Evolutionary conservation across 92 coral and sea anemone species (phyloP).

Genomic region (Bergia sp.): DNA sequence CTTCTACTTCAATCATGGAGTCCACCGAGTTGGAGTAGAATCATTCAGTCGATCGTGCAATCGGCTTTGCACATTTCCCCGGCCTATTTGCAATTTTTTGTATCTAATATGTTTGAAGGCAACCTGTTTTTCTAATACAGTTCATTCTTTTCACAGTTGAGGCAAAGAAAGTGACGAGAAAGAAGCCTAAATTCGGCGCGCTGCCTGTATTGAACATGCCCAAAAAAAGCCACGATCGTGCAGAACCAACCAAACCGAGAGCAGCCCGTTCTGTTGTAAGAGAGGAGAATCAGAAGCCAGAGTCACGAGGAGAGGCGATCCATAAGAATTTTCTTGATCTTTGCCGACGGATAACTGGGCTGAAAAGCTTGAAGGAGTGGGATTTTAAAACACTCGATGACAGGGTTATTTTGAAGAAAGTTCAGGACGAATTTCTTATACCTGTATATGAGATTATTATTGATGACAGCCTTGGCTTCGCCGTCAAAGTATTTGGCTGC

Average conservation of each 20-base stretch:
- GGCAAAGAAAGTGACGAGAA: constrained; percentile 38
- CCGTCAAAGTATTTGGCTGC: constrained; percentile 47
- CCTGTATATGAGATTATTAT: constrained; percentile 30
- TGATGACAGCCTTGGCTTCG: constrained; percentile 44
- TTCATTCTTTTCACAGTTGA: constrained; percentile 25
- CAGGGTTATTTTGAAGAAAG: constrained; percentile 39
- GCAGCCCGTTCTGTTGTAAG: too few relatives aligned
- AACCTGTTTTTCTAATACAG: constrained; percentile 22
- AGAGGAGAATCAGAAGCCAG: constrained; percentile 39
- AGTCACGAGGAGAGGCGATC: constrained; percentile 7
- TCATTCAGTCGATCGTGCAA: constrained; percentile 7
- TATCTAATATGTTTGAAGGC: constrained; percentile 27
- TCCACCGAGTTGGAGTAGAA: constrained; percentile 15
- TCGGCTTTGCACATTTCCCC: constrained; percentile 10
- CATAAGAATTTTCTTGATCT: constrained; percentile 29
- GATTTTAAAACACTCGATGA: constrained; percentile 24
- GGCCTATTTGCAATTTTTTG: neutral
- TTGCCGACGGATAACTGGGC: constrained; percentile 23
- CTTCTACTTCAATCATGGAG: constrained; percentile 15
- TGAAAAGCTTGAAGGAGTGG: constrained; percentile 35
- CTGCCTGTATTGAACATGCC: constrained; percentile 49
- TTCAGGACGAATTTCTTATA: constrained; percentile 25
- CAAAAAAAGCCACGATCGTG: constrained; percentile 29
- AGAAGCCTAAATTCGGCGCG: constrained; percentile 46
- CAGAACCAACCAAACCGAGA: too few relatives aligned